These are phyloP conservation scores for Ondatra zibethicus DNA, from an alignment of 2,113 vertebrate species.

Conservation along the genomic window DNA sequence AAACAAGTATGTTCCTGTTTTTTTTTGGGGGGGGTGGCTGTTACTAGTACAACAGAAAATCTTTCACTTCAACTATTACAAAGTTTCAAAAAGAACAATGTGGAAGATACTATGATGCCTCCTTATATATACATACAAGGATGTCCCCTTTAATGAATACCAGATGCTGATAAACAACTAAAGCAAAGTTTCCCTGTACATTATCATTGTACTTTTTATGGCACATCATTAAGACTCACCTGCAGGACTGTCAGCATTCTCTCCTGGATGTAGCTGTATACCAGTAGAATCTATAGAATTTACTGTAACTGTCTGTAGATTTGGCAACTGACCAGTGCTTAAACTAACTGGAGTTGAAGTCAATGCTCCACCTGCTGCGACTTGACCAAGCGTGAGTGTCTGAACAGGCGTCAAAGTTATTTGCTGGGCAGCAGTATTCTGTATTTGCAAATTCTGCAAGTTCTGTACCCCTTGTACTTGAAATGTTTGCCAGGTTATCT, in stretches of 20 bases:
- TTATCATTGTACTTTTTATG: background rate
- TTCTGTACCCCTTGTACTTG: constrained; percentile 99
- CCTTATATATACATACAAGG: constrained; percentile 44
- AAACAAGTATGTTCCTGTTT: constrained; percentile 26
- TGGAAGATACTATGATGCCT: background rate
- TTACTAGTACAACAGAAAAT: background rate
- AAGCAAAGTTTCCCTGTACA: background rate
- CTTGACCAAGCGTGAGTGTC: constrained; percentile 97
- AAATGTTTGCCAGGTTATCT: constrained; percentile 99
- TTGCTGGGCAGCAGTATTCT: constrained; percentile 95
- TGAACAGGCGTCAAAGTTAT: constrained; percentile 98
- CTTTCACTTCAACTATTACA: constrained; percentile 44
- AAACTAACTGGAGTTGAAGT: constrained; percentile 93
- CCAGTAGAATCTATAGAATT: constrained; percentile 95
- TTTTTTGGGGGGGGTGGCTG: too few relatives aligned
- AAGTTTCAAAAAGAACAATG: constrained; percentile 64
- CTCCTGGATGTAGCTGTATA: constrained; percentile 93
- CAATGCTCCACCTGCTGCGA: constrained; percentile 90
- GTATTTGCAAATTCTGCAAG: constrained; percentile 98
- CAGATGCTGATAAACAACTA: constrained; percentile 24
- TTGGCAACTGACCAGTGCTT: constrained; percentile 96
- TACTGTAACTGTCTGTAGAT: constrained; percentile 98
- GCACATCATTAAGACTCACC: constrained; percentile 81
- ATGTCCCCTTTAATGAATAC: background rate
- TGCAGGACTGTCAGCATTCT: constrained; percentile 93